These are phyloP conservation scores for Nansenia antarctica DNA, from an alignment of 2,113 vertebrate genomes.

Conservation along the genomic window DNA sequence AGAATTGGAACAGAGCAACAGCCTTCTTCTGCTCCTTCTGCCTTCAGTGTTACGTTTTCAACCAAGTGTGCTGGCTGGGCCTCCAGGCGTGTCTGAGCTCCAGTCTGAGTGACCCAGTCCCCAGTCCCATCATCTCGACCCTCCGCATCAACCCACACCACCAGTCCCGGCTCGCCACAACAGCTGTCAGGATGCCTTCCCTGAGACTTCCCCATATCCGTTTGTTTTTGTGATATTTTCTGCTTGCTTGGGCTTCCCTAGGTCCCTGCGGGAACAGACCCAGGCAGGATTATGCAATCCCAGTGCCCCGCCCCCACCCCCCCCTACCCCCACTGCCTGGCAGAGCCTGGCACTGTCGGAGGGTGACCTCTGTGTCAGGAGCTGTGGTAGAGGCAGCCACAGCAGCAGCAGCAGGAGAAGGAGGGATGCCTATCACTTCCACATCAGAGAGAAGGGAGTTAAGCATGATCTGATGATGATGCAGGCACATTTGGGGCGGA, in stretches of 20 bases:
- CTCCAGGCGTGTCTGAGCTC: not conserved
- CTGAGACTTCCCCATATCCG: not conserved
- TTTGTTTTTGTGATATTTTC: not conserved
- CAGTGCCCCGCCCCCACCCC: not conserved
- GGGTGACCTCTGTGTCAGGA: not conserved
- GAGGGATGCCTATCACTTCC: not conserved
- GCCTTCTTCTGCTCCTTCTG: not conserved
- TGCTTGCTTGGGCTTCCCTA: slow-evolving; percentile 1
- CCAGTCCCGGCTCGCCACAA: not conserved
- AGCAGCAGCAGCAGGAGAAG: too few species aligned
- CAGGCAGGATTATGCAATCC: not conserved
- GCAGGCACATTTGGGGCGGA: not conserved
- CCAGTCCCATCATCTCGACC: not conserved
- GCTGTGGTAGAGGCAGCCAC: not conserved
- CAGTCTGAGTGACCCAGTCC: not conserved
- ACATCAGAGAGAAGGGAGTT: not conserved
- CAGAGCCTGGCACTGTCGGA: not conserved
- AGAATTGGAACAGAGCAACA: not conserved
- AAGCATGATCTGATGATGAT: not conserved
- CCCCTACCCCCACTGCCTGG: not conserved
- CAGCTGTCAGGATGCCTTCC: not conserved
- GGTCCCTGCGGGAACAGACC: not conserved
- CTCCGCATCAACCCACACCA: not conserved
- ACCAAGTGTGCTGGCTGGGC: not conserved
- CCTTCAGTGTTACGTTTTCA: too few species aligned